Evolutionary conservation across 1,140 invertebrate genomes (phyloP).

Genomic region (Pseudomyrmex pallidus): DNA sequence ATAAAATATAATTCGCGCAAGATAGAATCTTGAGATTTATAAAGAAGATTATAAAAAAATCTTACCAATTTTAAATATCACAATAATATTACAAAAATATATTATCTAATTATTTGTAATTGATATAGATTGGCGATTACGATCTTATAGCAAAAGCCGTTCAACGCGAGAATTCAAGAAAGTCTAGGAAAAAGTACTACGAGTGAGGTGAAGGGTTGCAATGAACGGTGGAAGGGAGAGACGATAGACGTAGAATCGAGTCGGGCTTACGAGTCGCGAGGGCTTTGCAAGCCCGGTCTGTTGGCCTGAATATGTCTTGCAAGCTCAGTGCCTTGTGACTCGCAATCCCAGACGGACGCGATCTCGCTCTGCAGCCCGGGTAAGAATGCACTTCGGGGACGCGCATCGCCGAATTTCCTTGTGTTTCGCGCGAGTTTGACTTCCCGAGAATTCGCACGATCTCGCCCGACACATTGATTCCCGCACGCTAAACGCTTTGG

Average conservation of each 20-base stretch:
- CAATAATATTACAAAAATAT: neutral
- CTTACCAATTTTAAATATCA: neutral
- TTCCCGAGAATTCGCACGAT: neutral
- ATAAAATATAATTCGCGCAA: neutral
- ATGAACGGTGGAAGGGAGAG: conserved; percentile 58
- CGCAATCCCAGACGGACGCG: conserved; percentile 79
- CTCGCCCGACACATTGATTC: neutral
- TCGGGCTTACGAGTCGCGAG: conserved; percentile 69
- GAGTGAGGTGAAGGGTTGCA: conserved; percentile 38
- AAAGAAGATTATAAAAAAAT: neutral
- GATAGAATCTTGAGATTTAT: neutral
- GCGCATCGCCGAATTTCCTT: conserved; percentile 7
- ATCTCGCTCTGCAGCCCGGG: conserved; percentile 45
- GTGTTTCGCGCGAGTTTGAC: conserved; percentile 10
- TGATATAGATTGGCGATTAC: neutral
- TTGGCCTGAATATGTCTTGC: conserved; percentile 79
- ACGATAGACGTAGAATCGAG: conserved; percentile 70
- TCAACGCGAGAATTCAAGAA: neutral
- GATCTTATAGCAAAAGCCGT: neutral
- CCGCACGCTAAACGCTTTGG: neutral
- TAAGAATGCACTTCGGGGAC: conserved; percentile 48
- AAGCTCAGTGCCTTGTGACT: conserved; percentile 81
- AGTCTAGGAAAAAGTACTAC: conserved; percentile 39
- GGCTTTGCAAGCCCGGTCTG: conserved; percentile 66
- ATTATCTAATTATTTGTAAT: neutral